Evolutionary conservation across 2,797 vertebrate genomes (phyloP).

Genomic region (Coendou prehensilis): DNA sequence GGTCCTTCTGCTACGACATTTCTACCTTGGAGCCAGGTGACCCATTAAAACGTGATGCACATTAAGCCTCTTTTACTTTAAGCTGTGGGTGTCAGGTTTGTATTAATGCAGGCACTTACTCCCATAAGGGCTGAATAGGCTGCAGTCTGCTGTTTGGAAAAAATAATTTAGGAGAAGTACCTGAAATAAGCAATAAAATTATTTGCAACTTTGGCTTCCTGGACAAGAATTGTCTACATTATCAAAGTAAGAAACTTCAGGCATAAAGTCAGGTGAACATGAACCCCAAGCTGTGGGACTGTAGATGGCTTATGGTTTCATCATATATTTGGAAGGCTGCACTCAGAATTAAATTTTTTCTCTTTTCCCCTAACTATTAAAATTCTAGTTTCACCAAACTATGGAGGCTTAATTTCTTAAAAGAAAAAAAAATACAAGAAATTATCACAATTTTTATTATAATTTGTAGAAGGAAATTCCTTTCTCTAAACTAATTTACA

Average conservation of each 20-base stretch:
- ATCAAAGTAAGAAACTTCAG: background rate
- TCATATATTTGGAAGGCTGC: background rate
- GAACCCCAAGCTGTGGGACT: background rate
- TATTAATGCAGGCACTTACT: background rate
- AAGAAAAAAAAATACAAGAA: background rate
- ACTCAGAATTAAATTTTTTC: background rate
- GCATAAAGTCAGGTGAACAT: background rate
- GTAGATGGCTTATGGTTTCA: background rate
- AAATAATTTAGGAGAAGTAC: background rate
- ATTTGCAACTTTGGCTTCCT: background rate
- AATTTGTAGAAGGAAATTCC: background rate
- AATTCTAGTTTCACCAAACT: background rate
- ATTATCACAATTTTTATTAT: background rate
- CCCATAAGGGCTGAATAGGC: background rate
- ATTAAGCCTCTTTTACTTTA: background rate
- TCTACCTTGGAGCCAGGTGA: background rate
- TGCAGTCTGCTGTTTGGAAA: background rate
- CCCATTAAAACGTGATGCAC: background rate
- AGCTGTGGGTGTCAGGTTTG: background rate
- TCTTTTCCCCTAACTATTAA: background rate
- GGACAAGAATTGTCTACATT: background rate
- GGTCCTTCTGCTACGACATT: background rate
- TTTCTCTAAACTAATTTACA: slow-evolving; percentile 25
- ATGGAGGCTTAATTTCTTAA: background rate
- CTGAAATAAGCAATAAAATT: background rate